Base-by-base conservation (phyloP, 2,797 vertebrate genomes). In the Falco rusticolus region DNA sequence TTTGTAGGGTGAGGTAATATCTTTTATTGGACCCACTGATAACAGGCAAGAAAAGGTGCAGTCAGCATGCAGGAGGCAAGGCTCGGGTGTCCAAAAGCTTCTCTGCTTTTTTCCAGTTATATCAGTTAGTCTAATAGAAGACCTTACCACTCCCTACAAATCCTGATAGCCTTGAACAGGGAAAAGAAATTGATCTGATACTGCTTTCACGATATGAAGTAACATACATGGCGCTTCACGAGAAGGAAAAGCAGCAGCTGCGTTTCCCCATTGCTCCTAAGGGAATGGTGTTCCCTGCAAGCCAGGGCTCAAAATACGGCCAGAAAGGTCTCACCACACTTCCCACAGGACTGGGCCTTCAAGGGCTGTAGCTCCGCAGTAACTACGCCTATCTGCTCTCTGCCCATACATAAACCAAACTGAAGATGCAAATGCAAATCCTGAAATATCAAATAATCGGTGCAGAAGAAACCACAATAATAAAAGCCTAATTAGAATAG, bases 401-500 rank as follows among this genome's bases (percentile, higher is more conserved):
- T 96, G 78, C 65, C 79, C 78, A 50, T 76, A 34, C 82, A 89
- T 53, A 77, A 96, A 94, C 53, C 37, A 87, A 89, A 47, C 18
- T 29, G 50, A 87, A 85, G 51, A 93, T 83, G 81, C 92, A 94
- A 96, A 90, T 63, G 80, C 39, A 94, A 94, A 86, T 93, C 91
- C 74, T 84, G 94, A 97, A 96, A 96, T 95, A 95, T 94, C 85
- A 91, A 85, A 94, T 92, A 93, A 92, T 77, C 84, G 94, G 83
- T 91, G 91, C 79, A 96, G 94, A 94, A 97, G 78, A 88, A 93
- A 97, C 93, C 74, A 96, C 60, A 96, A 94, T 69, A 97, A 95
- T 94, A 97, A 97, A 93, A 93, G 50, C 82, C 74, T 97, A 97
- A 98, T 98, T 97, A 97, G 96, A 97, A 97, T 94, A 95, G 95